Base-by-base conservation (phyloP, 2,113 vertebrate genomes). In the Mola mola region DNA sequence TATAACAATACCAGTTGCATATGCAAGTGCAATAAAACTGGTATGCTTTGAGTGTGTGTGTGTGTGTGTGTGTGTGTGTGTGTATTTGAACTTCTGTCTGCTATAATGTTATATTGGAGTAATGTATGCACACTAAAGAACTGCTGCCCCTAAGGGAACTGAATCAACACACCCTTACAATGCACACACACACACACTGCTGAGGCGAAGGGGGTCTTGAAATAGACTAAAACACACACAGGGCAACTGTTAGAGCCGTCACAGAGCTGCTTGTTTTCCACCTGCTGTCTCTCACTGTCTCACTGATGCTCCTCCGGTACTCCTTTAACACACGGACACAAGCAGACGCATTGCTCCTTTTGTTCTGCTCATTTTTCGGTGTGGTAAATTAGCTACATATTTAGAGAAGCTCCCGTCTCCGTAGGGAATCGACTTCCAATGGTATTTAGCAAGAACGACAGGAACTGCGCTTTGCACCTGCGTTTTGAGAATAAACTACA, bases 311-410 rank as follows among this genome's bases (percentile, higher is more conserved):
- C 42, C 43, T 57, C 34, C 15, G 25, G 48, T 33, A 41, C 19
- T 33, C 43, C 19, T 43, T 38, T 6, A 12, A 53, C 50, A 20
- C 60, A 65, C 24, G 25, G 63, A 41, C 12, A 16, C 36, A 42
- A 33, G 25, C 25, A 38, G 43, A 42, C 64, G 37, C 19, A 31
- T 43, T 16, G 44, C 40, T 52, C 48, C 28, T 49, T 83, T 73
- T 85, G 51, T 75, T 81, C 4, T 0, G 15, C 51, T 68, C 28
- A 1, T 21, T 75, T 81, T 68, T 72, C 51, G 66, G 49, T 73
- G 59, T 73, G 52, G 79, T 79, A 80, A 52, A 79, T 85, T 87
- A 83, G 76, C 67, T 71, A 84, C 75, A 83, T 88, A 89, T 89
- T 91, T 89, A 86, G 82, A 81, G 75, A 87, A 81, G 64, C 50